phyloP scores from a whole-genome alignment of 2,113 vertebrate species.

The Chloroceryle aenea region DNA sequence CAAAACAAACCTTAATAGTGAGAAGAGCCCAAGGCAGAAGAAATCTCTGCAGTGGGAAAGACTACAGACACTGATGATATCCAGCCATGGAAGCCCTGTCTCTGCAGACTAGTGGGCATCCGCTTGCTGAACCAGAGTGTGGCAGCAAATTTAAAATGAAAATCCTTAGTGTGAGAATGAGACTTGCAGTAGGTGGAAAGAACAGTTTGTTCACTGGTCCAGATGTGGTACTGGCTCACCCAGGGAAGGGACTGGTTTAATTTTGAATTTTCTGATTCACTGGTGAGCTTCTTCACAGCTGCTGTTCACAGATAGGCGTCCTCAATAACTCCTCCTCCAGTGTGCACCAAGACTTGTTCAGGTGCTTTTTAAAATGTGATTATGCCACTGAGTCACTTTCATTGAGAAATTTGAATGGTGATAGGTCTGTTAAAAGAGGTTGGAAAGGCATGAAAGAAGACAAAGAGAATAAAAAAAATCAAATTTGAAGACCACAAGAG shows the following conservation, averaged over 20 bases:
- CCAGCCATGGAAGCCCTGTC: not conserved
- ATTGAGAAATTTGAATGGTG: constrained; percentile 70
- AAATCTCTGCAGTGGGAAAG: not conserved
- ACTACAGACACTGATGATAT: not conserved
- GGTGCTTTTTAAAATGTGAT: constrained; percentile 76
- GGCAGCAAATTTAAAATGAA: not conserved
- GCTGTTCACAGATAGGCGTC: constrained; percentile 76
- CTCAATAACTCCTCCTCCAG: constrained; percentile 74
- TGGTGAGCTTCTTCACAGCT: constrained; percentile 82
- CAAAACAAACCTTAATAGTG: not conserved
- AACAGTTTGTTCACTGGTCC: not conserved
- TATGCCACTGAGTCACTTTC: not conserved
- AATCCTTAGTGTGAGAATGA: not conserved
- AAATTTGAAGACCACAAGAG: constrained; percentile 33
- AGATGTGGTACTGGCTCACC: not conserved
- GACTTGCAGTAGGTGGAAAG: not conserved
- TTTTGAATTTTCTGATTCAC: constrained; percentile 74
- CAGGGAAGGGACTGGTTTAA: constrained; percentile 65
- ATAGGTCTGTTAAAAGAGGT: constrained; percentile 41
- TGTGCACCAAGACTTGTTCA: constrained; percentile 81
- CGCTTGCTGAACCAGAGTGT: not conserved
- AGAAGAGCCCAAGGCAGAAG: not conserved
- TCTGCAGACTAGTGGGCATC: not conserved
- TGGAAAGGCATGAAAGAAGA: constrained; percentile 65
- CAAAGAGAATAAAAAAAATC: constrained; percentile 50